A percentile compares a stretch with the other conserved stretches of the same genome.
phyloP scores from a whole-genome alignment of 2,888 invertebrate species.

The Drosophila macrothrix region DNA sequence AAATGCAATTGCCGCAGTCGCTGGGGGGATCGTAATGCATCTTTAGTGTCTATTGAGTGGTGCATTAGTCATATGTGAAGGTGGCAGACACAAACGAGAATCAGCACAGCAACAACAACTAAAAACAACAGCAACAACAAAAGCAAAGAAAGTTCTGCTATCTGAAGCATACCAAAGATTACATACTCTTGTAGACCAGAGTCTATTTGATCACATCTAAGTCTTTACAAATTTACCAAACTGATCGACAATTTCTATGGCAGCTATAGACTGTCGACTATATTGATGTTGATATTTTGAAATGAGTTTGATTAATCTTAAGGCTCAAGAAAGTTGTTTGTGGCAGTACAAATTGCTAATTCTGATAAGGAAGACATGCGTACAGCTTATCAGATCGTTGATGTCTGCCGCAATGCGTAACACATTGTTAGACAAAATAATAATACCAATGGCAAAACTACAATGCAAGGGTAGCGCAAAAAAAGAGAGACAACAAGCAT shows the following conservation, averaged over 20 bases:
- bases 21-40: conserved; percentile 70
- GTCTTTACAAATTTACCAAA: background rate
- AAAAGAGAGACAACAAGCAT: conserved; percentile 23
- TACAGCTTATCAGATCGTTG: background rate
- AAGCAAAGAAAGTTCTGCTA: background rate
- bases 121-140: conserved; percentile 3
- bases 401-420: background rate
- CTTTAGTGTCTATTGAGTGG: conserved; percentile 81
- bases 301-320: background rate
- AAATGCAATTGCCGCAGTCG: conserved; percentile 71
- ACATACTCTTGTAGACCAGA: background rate
- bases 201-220: background rate
- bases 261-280: background rate
- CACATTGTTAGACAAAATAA: background rate
- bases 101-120: conserved; percentile 2
- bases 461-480: background rate
- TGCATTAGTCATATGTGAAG: conserved; percentile 74
- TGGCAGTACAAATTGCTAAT: background rate
- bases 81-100: conserved; percentile 32
- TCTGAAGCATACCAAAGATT: background rate
- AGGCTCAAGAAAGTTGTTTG: background rate
- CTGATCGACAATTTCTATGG: background rate
- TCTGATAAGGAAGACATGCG: background rate
- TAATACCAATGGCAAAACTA: background rate
- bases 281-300: background rate